Percentiles rank a stretch among this genome's conserved stretches.
Evolutionary conservation across 1,140 invertebrate species (phyloP).

Genomic region (Ostrea edulis): DNA sequence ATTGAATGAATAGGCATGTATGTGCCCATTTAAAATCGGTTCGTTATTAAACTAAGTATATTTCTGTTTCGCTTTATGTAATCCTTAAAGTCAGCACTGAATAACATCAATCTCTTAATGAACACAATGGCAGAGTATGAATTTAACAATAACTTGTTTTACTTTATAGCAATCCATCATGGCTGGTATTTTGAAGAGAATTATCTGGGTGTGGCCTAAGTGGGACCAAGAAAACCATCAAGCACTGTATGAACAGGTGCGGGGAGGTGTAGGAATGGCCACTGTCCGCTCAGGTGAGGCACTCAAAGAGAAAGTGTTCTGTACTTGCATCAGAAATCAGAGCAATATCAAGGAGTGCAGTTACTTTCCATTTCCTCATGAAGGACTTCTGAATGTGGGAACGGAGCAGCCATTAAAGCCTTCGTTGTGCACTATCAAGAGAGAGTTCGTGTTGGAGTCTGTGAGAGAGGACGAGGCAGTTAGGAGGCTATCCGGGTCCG

Average conservation of each 20-base stretch:
- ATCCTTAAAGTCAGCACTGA: too few relatives aligned
- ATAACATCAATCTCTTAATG: too few relatives aligned
- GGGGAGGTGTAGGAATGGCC: slow-evolving; percentile 54
- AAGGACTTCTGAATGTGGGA: background rate
- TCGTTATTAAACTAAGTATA: too few relatives aligned
- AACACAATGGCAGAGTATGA: background rate
- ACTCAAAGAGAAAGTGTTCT: slow-evolving; percentile 43
- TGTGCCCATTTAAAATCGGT: too few relatives aligned
- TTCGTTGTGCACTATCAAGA: slow-evolving; percentile 49
- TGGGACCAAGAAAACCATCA: slow-evolving; percentile 66
- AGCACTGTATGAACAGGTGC: slow-evolving; percentile 35
- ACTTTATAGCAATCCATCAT: slow-evolving; percentile 64
- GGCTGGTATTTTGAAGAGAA: slow-evolving; percentile 64
- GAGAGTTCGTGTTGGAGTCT: slow-evolving; percentile 48
- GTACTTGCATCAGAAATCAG: slow-evolving; percentile 42
- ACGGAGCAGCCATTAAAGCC: slow-evolving; percentile 10
- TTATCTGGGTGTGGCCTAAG: slow-evolving; percentile 73
- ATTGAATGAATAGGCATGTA: too few relatives aligned
- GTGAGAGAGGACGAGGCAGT: slow-evolving; percentile 57
- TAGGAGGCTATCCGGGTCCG: slow-evolving; percentile 30
- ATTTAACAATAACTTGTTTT: background rate
- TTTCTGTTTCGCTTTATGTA: too few relatives aligned
- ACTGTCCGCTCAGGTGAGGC: slow-evolving; percentile 21
- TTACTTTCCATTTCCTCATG: slow-evolving; percentile 14
- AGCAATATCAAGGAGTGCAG: slow-evolving; percentile 22